Evolutionary conservation across 37 sponge, comb jelly and placozoan species (phyloP).

Genomic region (Trichoplax adhaerens): DNA sequence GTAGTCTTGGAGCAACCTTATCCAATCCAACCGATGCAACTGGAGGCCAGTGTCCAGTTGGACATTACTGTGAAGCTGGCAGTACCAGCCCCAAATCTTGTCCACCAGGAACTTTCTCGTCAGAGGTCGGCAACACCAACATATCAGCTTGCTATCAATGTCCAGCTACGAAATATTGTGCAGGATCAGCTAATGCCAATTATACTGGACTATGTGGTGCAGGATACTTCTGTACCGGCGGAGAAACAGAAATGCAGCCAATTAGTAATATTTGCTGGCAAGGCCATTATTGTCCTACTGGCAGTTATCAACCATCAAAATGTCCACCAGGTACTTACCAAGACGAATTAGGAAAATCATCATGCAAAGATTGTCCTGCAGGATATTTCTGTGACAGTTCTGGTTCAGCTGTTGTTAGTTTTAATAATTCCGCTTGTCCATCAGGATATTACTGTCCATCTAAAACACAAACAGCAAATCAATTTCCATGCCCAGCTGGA

Average conservation of each 20-base stretch:
- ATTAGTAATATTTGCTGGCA: too few species aligned
- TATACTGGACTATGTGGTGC: background rate
- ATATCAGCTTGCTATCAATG: conserved; percentile 18
- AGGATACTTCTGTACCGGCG: conserved; percentile 18
- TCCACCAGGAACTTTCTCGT: conserved; percentile 15
- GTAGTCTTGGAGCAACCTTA: too few species aligned
- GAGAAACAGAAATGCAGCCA: background rate
- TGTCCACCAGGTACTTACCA: conserved; percentile 23
- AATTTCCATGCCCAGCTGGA: conserved; percentile 11
- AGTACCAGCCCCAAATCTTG: conserved; percentile 10
- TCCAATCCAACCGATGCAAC: conserved; percentile 8
- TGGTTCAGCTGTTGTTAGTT: background rate
- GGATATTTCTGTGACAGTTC: conserved; percentile 10
- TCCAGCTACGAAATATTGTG: conserved; percentile 22
- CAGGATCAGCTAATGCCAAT: background rate
- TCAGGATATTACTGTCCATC: conserved; percentile 26
- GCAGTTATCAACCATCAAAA: background rate
- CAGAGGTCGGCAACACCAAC: background rate
- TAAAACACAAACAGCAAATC: background rate
- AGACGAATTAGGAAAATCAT: conserved; percentile 10
- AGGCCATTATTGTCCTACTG: conserved; percentile 21
- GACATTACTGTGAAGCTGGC: conserved; percentile 15
- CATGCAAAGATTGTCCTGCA: conserved; percentile 10
- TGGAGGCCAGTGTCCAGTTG: conserved; percentile 12
- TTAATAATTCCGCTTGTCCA: conserved; percentile 1